Conservation (phyloP, 2,113 vertebrate species). For the Arothron firmamentum region DNA sequence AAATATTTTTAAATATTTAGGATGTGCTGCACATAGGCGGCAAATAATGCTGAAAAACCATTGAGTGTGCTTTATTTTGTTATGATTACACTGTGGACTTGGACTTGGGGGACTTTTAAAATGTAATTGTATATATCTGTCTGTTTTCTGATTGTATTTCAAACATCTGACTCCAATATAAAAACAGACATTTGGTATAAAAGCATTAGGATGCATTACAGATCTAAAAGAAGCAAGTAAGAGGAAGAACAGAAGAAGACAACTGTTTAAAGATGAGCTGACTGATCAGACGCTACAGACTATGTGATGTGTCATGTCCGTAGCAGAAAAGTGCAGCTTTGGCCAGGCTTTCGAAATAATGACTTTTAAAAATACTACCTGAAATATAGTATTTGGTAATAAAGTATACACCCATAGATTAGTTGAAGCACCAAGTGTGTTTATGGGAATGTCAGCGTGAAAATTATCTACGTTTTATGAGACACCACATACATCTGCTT, state of each 20-base stretch:
- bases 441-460: background rate
- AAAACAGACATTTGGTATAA: constrained; percentile 1
- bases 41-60: no score
- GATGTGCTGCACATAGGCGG: no score
- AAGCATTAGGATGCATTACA: background rate
- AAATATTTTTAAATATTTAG: no score
- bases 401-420: background rate
- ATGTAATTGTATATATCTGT: background rate
- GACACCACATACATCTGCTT: no score
- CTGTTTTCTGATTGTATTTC: background rate
- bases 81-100: background rate
- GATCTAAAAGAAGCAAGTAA: background rate
- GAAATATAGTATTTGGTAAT: background rate
- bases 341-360: no score
- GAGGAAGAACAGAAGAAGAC: background rate
- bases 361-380: background rate
- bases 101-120: background rate
- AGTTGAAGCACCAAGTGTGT: background rate
- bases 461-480: background rate
- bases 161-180: background rate
- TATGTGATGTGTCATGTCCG: background rate
- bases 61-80: no score
- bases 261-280: background rate
- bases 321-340: background rate
- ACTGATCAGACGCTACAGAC: background rate